Percentiles rank a stretch among this genome's conserved stretches.
Conservation (phyloP, 2,113 vertebrate species). For the Ophthalmolycus amberensis region DNA sequence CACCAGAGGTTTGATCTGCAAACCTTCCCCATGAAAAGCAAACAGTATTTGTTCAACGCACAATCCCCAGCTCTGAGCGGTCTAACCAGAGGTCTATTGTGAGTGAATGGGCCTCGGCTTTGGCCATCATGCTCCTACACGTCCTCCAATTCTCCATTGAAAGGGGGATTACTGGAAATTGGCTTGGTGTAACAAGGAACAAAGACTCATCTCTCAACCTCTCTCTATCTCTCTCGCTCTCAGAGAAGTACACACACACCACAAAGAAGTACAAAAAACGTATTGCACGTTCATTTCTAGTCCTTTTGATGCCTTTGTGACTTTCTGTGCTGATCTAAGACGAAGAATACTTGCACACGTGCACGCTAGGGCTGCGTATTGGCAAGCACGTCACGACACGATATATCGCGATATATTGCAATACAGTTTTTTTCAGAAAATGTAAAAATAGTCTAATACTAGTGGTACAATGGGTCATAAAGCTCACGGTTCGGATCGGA, state of each 20-base stretch:
- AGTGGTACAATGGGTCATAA: too few relatives aligned
- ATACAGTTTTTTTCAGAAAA: too few relatives aligned
- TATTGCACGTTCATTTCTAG: neutral
- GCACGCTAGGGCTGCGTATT: neutral
- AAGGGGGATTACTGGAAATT: conserved; percentile 75
- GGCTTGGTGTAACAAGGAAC: conserved; percentile 63
- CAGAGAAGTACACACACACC: neutral
- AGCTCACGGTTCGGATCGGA: too few relatives aligned
- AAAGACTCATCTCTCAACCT: conserved; percentile 42
- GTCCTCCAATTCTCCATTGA: conserved; percentile 63
- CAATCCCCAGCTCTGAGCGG: conserved; percentile 52
- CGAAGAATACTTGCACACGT: neutral
- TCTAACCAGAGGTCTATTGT: conserved; percentile 57
- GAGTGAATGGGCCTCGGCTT: conserved; percentile 61
- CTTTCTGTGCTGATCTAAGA: conserved; percentile 18
- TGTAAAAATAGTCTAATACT: too few relatives aligned
- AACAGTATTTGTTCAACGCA: conserved; percentile 47
- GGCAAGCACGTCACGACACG: neutral
- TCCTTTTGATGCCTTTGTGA: conserved; percentile 34
- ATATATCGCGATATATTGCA: neutral
- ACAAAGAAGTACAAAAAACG: neutral
- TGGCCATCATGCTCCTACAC: conserved; percentile 58
- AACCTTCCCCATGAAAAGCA: conserved; percentile 43
- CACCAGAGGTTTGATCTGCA: conserved; percentile 38
- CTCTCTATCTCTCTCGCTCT: neutral